Evolutionary conservation across 2,797 vertebrate genomes (phyloP).

Genomic region (Tapirus indicus): DNA sequence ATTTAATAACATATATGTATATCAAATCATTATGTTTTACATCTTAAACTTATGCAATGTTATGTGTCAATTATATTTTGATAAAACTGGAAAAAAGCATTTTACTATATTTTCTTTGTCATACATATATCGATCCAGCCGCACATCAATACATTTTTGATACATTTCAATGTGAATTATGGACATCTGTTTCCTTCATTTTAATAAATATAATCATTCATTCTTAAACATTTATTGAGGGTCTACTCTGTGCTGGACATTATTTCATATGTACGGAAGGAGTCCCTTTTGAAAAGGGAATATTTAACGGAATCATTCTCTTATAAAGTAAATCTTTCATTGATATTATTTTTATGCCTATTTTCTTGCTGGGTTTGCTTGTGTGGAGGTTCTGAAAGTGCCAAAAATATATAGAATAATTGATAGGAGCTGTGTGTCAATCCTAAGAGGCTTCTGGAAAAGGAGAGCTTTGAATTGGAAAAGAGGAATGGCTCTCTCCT

Average conservation of each 20-base stretch:
- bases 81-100: neutral
- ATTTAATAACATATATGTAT: neutral
- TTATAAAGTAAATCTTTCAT: neutral
- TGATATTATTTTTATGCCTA: neutral
- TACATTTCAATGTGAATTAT: neutral
- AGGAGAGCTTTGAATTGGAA: neutral
- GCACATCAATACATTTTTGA: neutral
- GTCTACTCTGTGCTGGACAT: neutral
- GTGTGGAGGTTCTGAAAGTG: neutral
- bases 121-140: neutral
- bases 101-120: neutral
- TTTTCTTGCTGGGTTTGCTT: neutral
- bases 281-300: neutral
- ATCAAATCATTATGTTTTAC: neutral
- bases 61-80: neutral
- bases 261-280: neutral
- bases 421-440: accelerated
- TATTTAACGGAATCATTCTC: neutral
- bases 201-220: neutral
- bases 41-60: neutral
- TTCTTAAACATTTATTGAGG: neutral
- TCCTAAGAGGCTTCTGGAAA: neutral
- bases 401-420: neutral
- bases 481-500: neutral
- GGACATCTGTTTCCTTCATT: neutral